These are phyloP conservation scores for Platycnemis pennipes DNA, from an alignment of 2,888 invertebrate genomes.

Conservation along the genomic window DNA sequence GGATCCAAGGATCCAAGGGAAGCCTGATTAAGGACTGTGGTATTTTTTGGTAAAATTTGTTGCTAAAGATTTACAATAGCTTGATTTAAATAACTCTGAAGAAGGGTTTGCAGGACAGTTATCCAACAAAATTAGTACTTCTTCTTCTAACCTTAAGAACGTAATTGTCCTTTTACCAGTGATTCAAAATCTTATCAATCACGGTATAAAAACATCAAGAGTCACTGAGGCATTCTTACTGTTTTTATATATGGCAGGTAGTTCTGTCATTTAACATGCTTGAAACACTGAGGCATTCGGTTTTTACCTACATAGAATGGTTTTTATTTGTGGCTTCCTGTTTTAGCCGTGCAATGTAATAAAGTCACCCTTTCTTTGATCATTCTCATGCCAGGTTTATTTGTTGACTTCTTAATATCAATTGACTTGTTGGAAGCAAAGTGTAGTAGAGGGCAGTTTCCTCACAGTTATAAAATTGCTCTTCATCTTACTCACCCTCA, in stretches of 20 bases:
- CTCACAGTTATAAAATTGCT: background rate
- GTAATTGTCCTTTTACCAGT: background rate
- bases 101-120: background rate
- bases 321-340: background rate
- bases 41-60: too few relatives aligned
- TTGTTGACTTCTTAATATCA: background rate
- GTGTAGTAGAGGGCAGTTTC: background rate
- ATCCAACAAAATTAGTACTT: background rate
- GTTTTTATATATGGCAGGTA: background rate
- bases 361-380: background rate
- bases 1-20: too few relatives aligned
- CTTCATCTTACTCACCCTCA: background rate
- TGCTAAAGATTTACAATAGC: background rate
- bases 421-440: background rate
- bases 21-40: too few relatives aligned
- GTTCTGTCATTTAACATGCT: background rate
- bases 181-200: background rate
- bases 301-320: background rate
- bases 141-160: background rate
- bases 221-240: background rate
- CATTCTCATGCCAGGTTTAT: background rate
- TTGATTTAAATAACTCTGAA: background rate
- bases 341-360: background rate
- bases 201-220: background rate
- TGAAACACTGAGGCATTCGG: background rate